Base-by-base conservation (phyloP, 2,888 invertebrate genomes). In the Eupithecia inturbata region DNA sequence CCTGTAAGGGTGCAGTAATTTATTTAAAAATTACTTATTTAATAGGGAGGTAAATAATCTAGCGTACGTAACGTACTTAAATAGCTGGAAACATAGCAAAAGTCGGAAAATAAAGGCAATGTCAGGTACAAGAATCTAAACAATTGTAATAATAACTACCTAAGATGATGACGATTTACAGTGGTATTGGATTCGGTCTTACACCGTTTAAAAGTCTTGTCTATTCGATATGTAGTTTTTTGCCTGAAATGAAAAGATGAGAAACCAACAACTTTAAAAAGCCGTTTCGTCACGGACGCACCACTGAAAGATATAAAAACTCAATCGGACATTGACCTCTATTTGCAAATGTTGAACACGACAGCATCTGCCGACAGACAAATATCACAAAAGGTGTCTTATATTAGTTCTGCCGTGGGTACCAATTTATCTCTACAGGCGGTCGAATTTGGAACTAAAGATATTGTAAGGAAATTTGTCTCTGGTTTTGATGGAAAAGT, bases 301-400 rank as follows among this genome's bases (percentile, higher is more conserved):
- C 41, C 66, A 26, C 66, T 66, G 36, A 66, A 19, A 39, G 39
- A 66, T 66, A 66, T 66, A 6, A 39, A 49, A 39, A 14, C n/a
- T 22, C 66, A 45, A 67, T 69, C 71, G 71, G 71, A 36, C 63
- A 39, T 64, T 64, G 71, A 36, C 69, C 69, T 71, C 66, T 84
- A 82, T 84, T 84, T 81, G 83, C 80, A 80, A 74, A 74, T 82
- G 72, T 45, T 77, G 77, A 77, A 79, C 74, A 60, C 74, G 39
- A 69, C 81, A 72, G 82, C 85, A 84, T 79, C 82, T 76, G 78
- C 75, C 79, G 76, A 81, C 81, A 81, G 80, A 41, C 63, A 67
- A 66, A 66, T 12, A 66, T 39, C 39, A 26, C 39, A 66, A 66
- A 66, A 66, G 66, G 66, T 66, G 39, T 39, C 41, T 36, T 66